Percentiles rank a stretch among this genome's conserved stretches.
These are phyloP conservation scores for Sarcophaga subvicina DNA, from an alignment of 2,888 invertebrate genomes.

Conservation along the genomic window DNA sequence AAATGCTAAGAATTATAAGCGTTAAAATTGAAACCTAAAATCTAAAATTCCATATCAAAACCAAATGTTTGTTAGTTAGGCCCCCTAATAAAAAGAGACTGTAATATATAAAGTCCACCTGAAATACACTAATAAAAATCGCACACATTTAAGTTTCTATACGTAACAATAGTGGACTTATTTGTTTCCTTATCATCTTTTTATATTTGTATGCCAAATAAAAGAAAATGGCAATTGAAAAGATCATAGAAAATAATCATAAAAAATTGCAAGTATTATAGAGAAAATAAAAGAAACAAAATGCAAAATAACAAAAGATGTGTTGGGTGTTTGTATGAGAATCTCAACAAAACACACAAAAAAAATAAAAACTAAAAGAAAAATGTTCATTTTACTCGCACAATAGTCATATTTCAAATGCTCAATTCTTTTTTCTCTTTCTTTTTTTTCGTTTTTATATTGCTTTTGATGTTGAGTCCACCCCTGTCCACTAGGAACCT, in stretches of 20 bases:
- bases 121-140: slow-evolving; percentile 47
- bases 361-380: slow-evolving; percentile 44
- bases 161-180: slow-evolving; percentile 56
- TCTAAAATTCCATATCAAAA: too few relatives aligned
- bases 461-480: not conserved
- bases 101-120: not conserved
- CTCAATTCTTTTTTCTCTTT: not conserved
- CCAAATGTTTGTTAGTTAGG: too few relatives aligned
- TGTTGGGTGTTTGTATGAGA: slow-evolving; percentile 19
- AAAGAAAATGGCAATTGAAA: slow-evolving; percentile 10
- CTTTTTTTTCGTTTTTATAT: not conserved
- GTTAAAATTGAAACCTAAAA: too few relatives aligned
- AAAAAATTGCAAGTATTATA: slow-evolving; percentile 63
- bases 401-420: slow-evolving; percentile 60
- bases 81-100: not conserved
- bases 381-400: slow-evolving; percentile 51
- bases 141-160: slow-evolving; percentile 26
- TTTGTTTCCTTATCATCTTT: slow-evolving; percentile 49
- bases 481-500: not conserved
- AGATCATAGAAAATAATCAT: slow-evolving; percentile 64
- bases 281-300: slow-evolving; percentile 39
- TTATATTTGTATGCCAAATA: slow-evolving; percentile 8
- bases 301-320: slow-evolving; percentile 65
- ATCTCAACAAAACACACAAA: not conserved
- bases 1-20: too few relatives aligned